Conservation (phyloP, 2,797 vertebrate genomes). For the Fistularia commersonii region DNA sequence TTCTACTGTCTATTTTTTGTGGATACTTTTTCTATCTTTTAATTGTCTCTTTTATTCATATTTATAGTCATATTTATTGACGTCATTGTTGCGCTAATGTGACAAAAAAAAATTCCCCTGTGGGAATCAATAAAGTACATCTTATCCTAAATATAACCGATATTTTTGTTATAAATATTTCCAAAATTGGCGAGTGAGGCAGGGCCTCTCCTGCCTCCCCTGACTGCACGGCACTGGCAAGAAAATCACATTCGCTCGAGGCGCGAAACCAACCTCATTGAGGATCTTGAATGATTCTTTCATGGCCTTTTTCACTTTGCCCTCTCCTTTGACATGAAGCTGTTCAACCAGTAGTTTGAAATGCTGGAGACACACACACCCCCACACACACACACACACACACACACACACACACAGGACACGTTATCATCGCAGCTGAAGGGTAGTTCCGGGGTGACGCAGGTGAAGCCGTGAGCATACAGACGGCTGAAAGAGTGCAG, state of each 20-base stretch:
- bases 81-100: no score
- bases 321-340: constrained; percentile 90
- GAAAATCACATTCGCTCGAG: no score
- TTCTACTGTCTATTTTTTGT: no score
- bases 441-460: background rate
- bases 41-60: no score
- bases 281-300: constrained; percentile 91
- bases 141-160: no score
- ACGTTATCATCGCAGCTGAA: background rate
- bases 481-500: constrained; percentile 9
- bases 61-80: no score
- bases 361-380: constrained; percentile 72
- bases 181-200: no score
- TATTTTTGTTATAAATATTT: background rate
- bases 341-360: constrained; percentile 90
- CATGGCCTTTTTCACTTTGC: constrained; percentile 87
- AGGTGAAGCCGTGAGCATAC: constrained; percentile 6
- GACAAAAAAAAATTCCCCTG: no score
- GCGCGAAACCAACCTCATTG: constrained; percentile 85
- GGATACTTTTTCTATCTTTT: no score
- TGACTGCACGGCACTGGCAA: no score
- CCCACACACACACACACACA: background rate
- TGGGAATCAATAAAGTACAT: no score
- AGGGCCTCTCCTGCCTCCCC: no score
- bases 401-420: background rate